Percentiles rank a stretch among this genome's conserved stretches.
Conservation (phyloP, 1,140 invertebrate species). For the Rhyzopertha dominica region DNA sequence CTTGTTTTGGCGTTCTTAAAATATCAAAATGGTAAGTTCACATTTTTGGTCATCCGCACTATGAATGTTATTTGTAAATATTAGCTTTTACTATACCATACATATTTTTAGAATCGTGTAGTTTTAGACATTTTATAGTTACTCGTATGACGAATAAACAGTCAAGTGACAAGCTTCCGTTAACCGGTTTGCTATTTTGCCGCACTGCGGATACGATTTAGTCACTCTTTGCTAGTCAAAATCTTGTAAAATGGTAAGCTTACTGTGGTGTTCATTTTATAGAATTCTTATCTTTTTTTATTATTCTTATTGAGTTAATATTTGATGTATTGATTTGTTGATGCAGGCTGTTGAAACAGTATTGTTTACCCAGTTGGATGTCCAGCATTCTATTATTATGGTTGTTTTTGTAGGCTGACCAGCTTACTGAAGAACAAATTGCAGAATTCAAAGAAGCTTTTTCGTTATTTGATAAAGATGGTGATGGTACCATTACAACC, state of each 20-base stretch:
- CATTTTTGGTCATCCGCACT: conserved; percentile 40
- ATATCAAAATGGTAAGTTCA: conserved; percentile 56
- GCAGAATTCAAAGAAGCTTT: conserved; percentile 99
- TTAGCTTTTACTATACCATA: not conserved
- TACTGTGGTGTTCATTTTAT: not conserved
- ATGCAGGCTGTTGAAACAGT: too few species aligned
- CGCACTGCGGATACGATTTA: conserved; percentile 34
- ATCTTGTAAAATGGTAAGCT: not conserved
- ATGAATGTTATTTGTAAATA: conserved; percentile 6
- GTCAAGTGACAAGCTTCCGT: conserved; percentile 25
- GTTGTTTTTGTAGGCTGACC: conserved; percentile 82
- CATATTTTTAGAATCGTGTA: conserved; percentile 23
- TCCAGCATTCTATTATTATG: too few species aligned
- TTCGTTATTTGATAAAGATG: conserved; percentile 98
- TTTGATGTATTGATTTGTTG: not conserved
- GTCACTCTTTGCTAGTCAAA: not conserved
- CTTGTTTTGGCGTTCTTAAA: conserved; percentile 28
- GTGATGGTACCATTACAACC: conserved; percentile 99
- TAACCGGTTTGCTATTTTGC: conserved; percentile 35
- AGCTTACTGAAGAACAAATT: conserved; percentile 97
- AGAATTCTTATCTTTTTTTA: not conserved
- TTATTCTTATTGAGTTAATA: not conserved
- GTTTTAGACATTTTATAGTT: not conserved
- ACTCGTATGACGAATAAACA: conserved; percentile 28
- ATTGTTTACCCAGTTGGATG: too few species aligned